Evolutionary conservation across 2,113 vertebrate species (phyloP).

Genomic region (Ctenomys sociabilis): DNA sequence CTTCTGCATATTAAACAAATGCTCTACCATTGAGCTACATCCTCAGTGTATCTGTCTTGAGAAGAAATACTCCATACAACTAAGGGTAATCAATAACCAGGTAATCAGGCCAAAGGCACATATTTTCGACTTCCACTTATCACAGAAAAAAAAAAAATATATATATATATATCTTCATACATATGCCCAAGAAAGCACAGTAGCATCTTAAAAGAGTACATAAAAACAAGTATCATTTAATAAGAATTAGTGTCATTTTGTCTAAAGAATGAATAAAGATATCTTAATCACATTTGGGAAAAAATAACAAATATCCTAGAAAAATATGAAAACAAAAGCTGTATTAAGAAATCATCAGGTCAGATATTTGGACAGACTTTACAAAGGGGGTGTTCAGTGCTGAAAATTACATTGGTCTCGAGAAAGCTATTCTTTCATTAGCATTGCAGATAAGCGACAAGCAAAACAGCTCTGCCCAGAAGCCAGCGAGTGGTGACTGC

Average conservation of each 20-base stretch:
- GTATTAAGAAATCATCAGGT: background rate
- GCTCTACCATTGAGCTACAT: background rate
- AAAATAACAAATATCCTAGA: background rate
- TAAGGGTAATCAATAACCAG: constrained; percentile 24
- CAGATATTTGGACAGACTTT: background rate
- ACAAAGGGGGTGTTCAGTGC: background rate
- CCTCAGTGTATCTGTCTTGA: background rate
- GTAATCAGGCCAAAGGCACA: background rate
- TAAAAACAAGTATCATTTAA: constrained; percentile 44
- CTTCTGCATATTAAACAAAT: background rate
- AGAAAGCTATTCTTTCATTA: constrained; percentile 11
- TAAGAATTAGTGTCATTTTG: background rate
- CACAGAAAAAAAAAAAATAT: background rate
- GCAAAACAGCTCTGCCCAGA: constrained; percentile 13
- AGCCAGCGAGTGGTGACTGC: background rate
- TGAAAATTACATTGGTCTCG: constrained; percentile 16
- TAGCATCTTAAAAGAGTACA: background rate
- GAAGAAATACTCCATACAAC: background rate
- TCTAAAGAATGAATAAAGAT: constrained; percentile 12
- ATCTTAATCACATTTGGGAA: background rate
- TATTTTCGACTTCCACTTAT: background rate
- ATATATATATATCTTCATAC: background rate
- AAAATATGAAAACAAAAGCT: constrained; percentile 24
- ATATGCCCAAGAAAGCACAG: background rate
- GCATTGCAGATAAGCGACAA: background rate